phyloP scores from a whole-genome alignment of 2,113 vertebrate genomes.

The Anarhynchus alexandrinus region DNA sequence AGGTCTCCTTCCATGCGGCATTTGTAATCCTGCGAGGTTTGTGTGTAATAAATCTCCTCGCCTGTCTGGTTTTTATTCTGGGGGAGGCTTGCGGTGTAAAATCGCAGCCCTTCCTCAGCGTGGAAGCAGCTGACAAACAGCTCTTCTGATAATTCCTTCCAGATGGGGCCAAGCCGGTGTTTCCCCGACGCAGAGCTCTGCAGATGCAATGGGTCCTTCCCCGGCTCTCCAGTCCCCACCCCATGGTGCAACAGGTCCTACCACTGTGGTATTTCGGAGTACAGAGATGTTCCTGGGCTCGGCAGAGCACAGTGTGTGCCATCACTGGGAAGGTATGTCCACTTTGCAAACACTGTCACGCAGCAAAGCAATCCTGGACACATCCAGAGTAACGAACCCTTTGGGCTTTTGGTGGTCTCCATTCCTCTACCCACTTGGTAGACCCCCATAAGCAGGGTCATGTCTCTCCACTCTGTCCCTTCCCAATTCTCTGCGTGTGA shows the following conservation, averaged over 20 bases:
- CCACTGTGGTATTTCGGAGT: rapidly evolving
- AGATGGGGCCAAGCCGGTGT: neutral
- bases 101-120: neutral
- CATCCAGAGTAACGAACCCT: neutral
- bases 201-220: neutral
- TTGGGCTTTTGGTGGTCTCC: neutral
- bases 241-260: rapidly evolving
- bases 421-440: neutral
- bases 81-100: neutral
- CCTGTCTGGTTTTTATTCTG: neutral
- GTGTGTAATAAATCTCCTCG: neutral
- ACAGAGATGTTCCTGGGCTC: neutral
- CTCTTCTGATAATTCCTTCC: conserved; percentile 18
- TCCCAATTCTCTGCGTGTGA: rapidly evolving
- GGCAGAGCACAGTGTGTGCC: neutral
- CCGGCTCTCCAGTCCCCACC: rapidly evolving
- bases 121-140: conserved; percentile 31
- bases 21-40: neutral
- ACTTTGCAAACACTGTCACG: rapidly evolving
- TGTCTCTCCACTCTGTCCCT: neutral
- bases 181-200: neutral
- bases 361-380: neutral
- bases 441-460: rapidly evolving
- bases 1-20: neutral
- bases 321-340: rapidly evolving